These are phyloP conservation scores for Tychaedon coryphoeus DNA, from an alignment of 2,113 vertebrate genomes.

Conservation along the genomic window DNA sequence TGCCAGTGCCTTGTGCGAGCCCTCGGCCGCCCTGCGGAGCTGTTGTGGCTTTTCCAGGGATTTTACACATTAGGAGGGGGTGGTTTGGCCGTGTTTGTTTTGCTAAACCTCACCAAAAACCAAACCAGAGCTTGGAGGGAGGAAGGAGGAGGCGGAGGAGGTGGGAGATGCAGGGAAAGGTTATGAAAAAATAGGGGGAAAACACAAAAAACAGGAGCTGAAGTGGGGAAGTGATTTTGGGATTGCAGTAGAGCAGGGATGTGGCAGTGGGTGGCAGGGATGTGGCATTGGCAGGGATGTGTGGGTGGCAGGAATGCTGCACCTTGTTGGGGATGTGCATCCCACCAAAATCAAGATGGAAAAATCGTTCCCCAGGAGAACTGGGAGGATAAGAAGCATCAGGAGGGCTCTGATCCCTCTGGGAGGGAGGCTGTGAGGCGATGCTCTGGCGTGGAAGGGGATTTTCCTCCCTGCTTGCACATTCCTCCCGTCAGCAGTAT, in stretches of 20 bases:
- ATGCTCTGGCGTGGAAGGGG: background rate
- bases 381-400: background rate
- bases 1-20: background rate
- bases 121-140: background rate
- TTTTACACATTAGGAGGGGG: slow-evolving; percentile 59
- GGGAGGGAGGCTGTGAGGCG: background rate
- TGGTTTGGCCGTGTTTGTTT: slow-evolving; percentile 68
- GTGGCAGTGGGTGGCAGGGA: background rate
- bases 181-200: background rate
- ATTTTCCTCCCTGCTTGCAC: background rate
- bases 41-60: slow-evolving; percentile 50
- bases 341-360: background rate
- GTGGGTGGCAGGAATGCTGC: background rate
- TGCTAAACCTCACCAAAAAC: slow-evolving; percentile 58
- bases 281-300: background rate
- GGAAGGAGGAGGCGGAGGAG: background rate
- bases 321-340: background rate
- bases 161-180: background rate
- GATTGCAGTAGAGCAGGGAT: background rate
- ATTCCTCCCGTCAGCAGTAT: background rate
- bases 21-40: slow-evolving; percentile 29
- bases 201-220: background rate
- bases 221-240: background rate
- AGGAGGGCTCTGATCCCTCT: background rate
- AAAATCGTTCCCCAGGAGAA: rapidly evolving